Conservation (phyloP, 2,113 vertebrate species). For the Dicaeum eximium region DNA sequence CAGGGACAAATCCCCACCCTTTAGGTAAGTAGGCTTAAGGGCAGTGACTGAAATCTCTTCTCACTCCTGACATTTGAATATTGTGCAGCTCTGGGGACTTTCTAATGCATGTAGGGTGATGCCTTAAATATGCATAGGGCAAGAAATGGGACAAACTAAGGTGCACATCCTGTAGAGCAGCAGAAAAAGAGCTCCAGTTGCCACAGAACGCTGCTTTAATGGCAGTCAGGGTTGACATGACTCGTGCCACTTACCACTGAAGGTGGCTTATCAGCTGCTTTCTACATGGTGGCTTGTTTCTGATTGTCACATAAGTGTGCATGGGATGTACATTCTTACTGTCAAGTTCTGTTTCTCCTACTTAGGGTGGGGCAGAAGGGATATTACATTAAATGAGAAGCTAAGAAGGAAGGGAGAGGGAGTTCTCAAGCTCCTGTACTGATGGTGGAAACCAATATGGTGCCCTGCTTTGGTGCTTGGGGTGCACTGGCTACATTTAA, state of each 20-base stretch:
- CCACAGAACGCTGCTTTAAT: neutral
- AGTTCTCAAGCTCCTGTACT: neutral
- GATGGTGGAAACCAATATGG: neutral
- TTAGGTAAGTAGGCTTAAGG: neutral
- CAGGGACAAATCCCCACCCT: neutral
- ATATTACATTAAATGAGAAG: neutral
- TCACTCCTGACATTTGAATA: neutral
- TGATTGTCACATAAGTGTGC: neutral
- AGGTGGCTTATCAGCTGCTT: neutral
- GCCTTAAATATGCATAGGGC: neutral
- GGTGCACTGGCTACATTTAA: neutral
- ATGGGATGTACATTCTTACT: fast-evolving
- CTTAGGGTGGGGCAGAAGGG: neutral
- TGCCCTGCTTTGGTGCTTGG: neutral
- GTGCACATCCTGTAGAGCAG: neutral
- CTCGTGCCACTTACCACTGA: neutral
- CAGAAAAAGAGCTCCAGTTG: neutral
- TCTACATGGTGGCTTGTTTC: neutral
- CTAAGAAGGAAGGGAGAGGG: neutral
- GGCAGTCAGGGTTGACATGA: neutral
- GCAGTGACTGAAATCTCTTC: neutral
- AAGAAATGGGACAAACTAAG: neutral
- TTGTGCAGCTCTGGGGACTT: neutral
- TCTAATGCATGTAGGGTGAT: neutral
- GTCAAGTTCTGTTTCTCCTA: neutral